Conservation (phyloP, 2,888 invertebrate species). For the Sympetrum striolatum region DNA sequence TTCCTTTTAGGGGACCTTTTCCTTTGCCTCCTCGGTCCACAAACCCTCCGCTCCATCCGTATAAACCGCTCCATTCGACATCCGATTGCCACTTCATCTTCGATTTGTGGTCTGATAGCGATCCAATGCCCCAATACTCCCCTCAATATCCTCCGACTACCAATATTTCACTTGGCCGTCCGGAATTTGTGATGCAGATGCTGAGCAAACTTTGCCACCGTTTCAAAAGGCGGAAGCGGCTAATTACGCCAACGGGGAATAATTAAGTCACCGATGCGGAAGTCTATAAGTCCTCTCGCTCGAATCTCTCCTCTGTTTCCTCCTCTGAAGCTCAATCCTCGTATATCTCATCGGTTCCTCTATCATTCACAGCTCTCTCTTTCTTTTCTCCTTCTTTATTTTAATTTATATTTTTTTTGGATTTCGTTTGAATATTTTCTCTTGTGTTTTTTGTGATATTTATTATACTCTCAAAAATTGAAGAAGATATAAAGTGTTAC, state of each 20-base stretch:
- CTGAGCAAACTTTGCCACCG: slow-evolving; percentile 9
- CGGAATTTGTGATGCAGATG: slow-evolving; percentile 35
- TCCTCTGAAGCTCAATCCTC: no score
- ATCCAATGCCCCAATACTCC: not conserved
- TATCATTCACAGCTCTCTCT: no score
- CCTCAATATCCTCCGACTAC: not conserved
- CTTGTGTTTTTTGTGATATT: no score
- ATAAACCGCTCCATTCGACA: not conserved
- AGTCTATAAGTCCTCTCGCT: not conserved
- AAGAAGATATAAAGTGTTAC: no score
- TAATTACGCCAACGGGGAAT: slow-evolving; percentile 29
- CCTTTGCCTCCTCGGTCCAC: not conserved
- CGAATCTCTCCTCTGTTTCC: no score
- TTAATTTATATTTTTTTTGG: no score
- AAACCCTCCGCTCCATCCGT: not conserved
- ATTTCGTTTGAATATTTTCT: no score
- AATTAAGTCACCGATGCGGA: slow-evolving; percentile 34
- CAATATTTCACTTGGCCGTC: not conserved
- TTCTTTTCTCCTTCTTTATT: no score
- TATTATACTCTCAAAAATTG: no score
- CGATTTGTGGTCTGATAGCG: not conserved
- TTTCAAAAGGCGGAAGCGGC: not conserved
- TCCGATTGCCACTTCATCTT: not conserved
- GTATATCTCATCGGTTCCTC: no score
- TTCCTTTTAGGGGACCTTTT: not conserved